Conservation (phyloP, 2,888 invertebrate species). For the Aricia artaxerxes region DNA sequence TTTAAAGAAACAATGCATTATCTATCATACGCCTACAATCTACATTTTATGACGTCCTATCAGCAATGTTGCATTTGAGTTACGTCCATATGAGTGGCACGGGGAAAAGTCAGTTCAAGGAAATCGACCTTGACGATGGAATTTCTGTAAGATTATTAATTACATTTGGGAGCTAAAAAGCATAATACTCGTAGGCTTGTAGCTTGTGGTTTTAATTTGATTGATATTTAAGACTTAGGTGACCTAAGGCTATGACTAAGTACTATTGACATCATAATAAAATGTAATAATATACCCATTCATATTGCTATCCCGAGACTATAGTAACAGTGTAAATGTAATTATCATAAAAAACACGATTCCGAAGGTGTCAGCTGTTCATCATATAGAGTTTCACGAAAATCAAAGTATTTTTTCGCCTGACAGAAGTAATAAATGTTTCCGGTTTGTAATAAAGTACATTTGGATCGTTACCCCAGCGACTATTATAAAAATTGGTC, state of each 20-base stretch:
- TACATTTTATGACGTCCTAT: neutral
- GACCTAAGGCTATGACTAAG: neutral
- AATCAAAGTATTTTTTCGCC: slow-evolving; percentile 56
- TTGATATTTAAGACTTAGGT: neutral
- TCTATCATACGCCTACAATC: slow-evolving; percentile 18
- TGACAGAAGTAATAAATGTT: slow-evolving; percentile 70
- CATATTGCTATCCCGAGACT: neutral
- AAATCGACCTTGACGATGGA: neutral
- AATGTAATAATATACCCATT: neutral
- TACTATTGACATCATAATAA: neutral
- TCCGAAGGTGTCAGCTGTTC: slow-evolving; percentile 41
- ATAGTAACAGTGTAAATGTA: neutral
- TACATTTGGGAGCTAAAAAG: neutral
- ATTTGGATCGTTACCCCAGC: slow-evolving; percentile 62
- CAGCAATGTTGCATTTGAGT: neutral
- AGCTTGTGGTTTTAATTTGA: neutral
- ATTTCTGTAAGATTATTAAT: neutral
- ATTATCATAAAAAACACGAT: neutral
- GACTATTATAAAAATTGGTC: slow-evolving; percentile 76
- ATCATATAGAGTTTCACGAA: slow-evolving; percentile 42
- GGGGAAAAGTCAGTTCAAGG: neutral
- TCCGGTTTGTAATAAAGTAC: slow-evolving; percentile 75
- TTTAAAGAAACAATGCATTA: slow-evolving; percentile 30
- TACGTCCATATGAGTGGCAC: neutral
- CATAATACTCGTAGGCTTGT: neutral